Percentiles rank a stretch among this genome's conserved stretches.
These are phyloP conservation scores for Ammodytes marinus DNA, from an alignment of 2,113 vertebrate genomes.

Conservation along the genomic window DNA sequence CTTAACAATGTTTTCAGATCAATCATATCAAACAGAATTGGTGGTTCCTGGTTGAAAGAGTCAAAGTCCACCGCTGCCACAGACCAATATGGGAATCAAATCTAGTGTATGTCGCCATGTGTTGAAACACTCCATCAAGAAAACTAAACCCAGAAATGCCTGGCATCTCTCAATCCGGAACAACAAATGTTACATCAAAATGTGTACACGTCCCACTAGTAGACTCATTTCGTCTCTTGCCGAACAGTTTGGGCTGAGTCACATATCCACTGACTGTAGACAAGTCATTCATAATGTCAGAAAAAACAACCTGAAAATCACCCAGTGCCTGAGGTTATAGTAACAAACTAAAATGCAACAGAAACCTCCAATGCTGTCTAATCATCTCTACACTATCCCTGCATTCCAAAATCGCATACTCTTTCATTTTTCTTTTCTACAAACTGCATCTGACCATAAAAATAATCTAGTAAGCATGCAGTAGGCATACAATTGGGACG, in stretches of 20 bases:
- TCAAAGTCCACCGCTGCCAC: slow-evolving; percentile 38
- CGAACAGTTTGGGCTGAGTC: slow-evolving; percentile 21
- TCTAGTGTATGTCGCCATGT: slow-evolving; percentile 19
- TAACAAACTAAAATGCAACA: not conserved
- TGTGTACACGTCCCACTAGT: slow-evolving; percentile 6
- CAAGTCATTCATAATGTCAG: slow-evolving; percentile 29
- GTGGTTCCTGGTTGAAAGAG: slow-evolving; percentile 35
- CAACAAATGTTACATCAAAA: slow-evolving; percentile 20
- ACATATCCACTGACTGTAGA: not conserved
- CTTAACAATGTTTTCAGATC: slow-evolving; percentile 47
- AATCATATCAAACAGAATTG: slow-evolving; percentile 43
- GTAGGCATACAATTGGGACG: no score
- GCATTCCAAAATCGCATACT: no score
- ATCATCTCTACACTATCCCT: not conserved
- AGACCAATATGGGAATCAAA: slow-evolving; percentile 46
- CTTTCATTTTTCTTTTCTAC: not conserved
- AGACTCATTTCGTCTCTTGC: not conserved
- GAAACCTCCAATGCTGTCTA: slow-evolving; percentile 15
- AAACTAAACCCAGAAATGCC: slow-evolving; percentile 28
- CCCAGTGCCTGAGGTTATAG: not conserved
- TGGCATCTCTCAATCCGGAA: slow-evolving; percentile 23
- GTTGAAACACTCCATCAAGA: slow-evolving; percentile 41
- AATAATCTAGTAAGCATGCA: no score
- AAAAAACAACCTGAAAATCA: slow-evolving; percentile 14
- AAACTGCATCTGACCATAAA: not conserved